Evolutionary conservation across 2,888 invertebrate genomes (phyloP).

Genomic region (Spatulosminthurus flaviceps): DNA sequence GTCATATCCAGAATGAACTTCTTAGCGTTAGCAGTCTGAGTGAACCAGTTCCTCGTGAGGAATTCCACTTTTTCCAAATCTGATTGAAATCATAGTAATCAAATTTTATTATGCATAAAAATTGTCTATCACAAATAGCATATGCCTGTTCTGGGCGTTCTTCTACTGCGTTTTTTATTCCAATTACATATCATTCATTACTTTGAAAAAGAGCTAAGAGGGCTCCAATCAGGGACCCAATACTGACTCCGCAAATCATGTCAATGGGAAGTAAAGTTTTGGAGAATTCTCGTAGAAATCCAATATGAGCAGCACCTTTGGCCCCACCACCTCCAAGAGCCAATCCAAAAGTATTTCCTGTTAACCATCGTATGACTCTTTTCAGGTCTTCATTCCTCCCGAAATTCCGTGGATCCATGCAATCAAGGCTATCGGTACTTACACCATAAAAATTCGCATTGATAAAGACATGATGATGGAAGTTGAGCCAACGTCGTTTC

Average conservation of each 20-base stretch:
- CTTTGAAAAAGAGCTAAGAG: conserved; percentile 54
- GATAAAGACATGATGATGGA: conserved; percentile 44
- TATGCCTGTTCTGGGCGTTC: not conserved
- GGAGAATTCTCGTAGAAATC: conserved; percentile 33
- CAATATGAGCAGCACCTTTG: conserved; percentile 44
- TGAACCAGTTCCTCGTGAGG: conserved; percentile 31
- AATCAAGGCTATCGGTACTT: not conserved
- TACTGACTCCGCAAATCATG: conserved; percentile 58
- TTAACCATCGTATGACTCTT: conserved; percentile 33
- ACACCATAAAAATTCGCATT: not conserved
- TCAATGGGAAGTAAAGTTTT: conserved; percentile 56
- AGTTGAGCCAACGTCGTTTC: conserved; percentile 33
- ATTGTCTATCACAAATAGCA: not conserved
- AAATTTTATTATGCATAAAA: too few species aligned
- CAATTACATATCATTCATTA: not conserved
- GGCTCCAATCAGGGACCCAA: conserved; percentile 57
- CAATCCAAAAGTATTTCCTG: conserved; percentile 35
- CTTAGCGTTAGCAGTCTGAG: conserved; percentile 38
- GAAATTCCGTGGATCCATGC: not conserved
- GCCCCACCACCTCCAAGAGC: conserved; percentile 38
- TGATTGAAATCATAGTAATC: not conserved
- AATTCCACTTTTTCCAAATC: conserved; percentile 33
- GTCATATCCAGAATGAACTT: conserved; percentile 54
- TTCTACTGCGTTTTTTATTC: not conserved
- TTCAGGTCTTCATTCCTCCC: conserved; percentile 30